Conservation (phyloP, 2,888 invertebrate species). For the Scrobipalpa atriplicella region DNA sequence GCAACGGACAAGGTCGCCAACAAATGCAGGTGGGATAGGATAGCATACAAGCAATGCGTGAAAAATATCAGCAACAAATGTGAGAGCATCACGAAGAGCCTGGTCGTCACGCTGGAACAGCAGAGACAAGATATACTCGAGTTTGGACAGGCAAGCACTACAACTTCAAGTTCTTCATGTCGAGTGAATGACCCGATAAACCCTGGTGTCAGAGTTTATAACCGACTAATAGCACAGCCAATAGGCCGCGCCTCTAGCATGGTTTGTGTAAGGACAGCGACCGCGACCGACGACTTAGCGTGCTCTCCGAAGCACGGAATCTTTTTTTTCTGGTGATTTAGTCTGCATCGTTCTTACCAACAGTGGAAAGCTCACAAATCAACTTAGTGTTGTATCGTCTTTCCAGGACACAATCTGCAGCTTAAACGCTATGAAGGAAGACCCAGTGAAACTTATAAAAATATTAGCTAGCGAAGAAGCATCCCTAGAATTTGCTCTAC, state of each 20-base stretch:
- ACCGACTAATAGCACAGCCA: no score
- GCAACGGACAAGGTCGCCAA: conserved; percentile 47
- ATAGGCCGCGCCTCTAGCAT: no score
- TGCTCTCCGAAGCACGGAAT: no score
- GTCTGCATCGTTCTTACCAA: no score
- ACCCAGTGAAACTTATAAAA: conserved; percentile 60
- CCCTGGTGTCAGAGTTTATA: no score
- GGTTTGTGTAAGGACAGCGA: no score
- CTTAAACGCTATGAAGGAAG: conserved; percentile 51
- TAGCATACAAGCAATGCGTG: conserved; percentile 52
- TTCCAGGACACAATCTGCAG: conserved; percentile 55
- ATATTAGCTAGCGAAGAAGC: conserved; percentile 58
- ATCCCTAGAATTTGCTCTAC: conserved; percentile 60
- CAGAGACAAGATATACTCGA: conserved; percentile 49
- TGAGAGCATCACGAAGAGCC: conserved; percentile 52
- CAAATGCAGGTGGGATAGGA: conserved; percentile 45
- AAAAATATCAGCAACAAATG: conserved; percentile 50
- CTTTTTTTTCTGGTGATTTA: no score
- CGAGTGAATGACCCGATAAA: no score
- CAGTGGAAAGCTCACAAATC: no score
- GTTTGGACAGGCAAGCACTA: conserved; percentile 50
- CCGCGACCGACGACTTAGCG: no score
- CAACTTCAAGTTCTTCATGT: no score
- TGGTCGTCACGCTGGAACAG: conserved; percentile 50
- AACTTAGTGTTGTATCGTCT: background rate